Evolutionary conservation across 2,888 invertebrate species (phyloP).

Genomic region (Diaperis boleti): DNA sequence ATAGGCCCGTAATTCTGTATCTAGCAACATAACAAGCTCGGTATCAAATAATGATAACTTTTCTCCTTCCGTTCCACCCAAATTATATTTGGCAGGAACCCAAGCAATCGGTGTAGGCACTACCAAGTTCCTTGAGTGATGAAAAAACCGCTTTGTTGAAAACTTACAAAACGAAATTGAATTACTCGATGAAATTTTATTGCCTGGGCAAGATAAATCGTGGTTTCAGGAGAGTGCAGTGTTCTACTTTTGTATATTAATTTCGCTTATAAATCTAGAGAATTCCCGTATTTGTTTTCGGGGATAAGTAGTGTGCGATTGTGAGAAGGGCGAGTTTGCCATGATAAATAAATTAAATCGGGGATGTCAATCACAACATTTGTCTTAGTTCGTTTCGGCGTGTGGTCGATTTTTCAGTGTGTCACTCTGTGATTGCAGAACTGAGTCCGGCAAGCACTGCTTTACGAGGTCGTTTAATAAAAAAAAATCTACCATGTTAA

Average conservation of each 20-base stretch:
- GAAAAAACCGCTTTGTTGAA: conserved; percentile 4
- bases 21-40: conserved; percentile 2
- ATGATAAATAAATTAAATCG: neutral
- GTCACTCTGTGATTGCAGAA: neutral
- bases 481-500: too few species aligned
- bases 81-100: conserved; percentile 18
- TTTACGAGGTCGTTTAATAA: too few species aligned
- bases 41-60: conserved; percentile 23
- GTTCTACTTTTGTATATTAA: conserved; percentile 10
- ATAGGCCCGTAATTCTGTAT: neutral
- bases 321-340: neutral
- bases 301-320: neutral
- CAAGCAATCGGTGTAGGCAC: neutral
- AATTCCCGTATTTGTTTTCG: conserved; percentile 8
- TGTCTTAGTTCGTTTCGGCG: neutral
- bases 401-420: neutral
- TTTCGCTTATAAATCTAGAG: conserved; percentile 3
- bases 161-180: conserved; percentile 4
- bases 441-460: too few species aligned
- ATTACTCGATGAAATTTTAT: neutral
- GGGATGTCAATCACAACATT: neutral
- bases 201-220: neutral
- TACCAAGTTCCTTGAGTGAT: neutral
- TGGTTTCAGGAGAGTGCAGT: neutral
- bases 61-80: conserved; percentile 4